A percentile compares a stretch with the other conserved stretches of the same genome.
Conservation (phyloP, 2,797 vertebrate species). For the Sebastes trivittatus region DNA sequence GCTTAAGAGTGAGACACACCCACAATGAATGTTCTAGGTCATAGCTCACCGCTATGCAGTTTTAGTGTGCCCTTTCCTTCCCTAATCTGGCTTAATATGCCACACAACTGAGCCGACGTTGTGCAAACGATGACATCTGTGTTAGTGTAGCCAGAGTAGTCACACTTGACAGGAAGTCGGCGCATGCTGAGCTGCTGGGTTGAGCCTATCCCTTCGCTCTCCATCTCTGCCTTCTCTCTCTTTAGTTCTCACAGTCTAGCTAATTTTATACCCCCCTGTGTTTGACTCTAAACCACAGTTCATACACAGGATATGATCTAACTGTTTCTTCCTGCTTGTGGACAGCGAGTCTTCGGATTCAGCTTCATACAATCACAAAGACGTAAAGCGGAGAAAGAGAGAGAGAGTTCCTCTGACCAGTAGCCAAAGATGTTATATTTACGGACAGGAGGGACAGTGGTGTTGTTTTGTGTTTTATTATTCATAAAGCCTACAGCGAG, state of each 20-base stretch:
- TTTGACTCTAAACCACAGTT: conserved; percentile 45
- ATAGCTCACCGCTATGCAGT: conserved; percentile 27
- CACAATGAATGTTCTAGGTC: conserved; percentile 53
- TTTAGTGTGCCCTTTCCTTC: conserved; percentile 18
- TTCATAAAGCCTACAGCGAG: background rate
- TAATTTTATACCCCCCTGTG: conserved; percentile 62
- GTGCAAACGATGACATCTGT: conserved; percentile 40
- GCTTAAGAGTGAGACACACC: conserved; percentile 23
- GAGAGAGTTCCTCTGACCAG: conserved; percentile 1
- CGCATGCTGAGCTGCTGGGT: conserved; percentile 5
- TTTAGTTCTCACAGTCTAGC: conserved; percentile 63
- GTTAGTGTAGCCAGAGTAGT: conserved; percentile 27
- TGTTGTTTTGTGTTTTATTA: background rate
- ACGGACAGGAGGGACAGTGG: background rate
- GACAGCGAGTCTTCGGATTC: conserved; percentile 53
- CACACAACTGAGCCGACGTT: conserved; percentile 1
- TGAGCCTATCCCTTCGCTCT: background rate
- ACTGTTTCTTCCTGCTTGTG: conserved; percentile 69
- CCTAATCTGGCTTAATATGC: conserved; percentile 53
- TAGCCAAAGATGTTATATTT: background rate
- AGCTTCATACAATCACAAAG: conserved; percentile 48
- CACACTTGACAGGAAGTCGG: conserved; percentile 35
- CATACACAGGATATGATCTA: conserved; percentile 76
- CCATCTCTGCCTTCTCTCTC: background rate
- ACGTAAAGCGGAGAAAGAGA: background rate